Evolutionary conservation across 2,797 vertebrate genomes (phyloP), one percentile per base, ranked within the genome.

Genomic region (Oreochromis grahami): DNA sequence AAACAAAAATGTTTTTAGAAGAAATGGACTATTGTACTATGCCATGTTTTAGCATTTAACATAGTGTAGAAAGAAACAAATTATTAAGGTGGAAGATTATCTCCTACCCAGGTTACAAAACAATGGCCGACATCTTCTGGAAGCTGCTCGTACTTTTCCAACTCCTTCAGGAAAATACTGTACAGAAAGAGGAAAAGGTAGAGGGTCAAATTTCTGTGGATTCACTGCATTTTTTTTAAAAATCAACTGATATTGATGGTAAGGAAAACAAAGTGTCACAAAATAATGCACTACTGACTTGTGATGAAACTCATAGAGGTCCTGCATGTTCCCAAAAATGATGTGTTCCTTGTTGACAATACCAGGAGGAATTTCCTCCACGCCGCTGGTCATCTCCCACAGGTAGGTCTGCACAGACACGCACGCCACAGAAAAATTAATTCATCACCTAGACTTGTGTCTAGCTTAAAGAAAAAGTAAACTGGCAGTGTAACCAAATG

Each of bases 251-350:
- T 29, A 26, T 2, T 38, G 3, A 36, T 8, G 3, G 8, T 24
- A 14, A 70, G 56, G 6, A 77, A 65, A 14, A 38, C 7, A 77
- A 8, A 53, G 19, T 6, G 13, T n/a, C 0, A n/a, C 15, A 79
- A 13, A 82, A 84, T 19, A 29, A 29, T 60, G 80, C 32, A 84
- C 17, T 51, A 93, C 93, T 95, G 76, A 95, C 95, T 94, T 95
- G 95, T 99, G 98, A 89, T 99, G 98, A 92, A 99, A 99, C 92
- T 99, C 98, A 13, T 97, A 99, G 90, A 99, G 98, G 86, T 99
- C 98, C 95, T 98, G 98, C 98, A 99, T 99, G 95, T 99, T 99
- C 77, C 98, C 98, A 72, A 99, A 99, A 96, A 99, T 99, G 91
- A 99, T 98, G 91, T 98, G 98, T 52, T 99, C 98, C 93, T 99